A percentile compares a stretch with the other conserved stretches of the same genome.
Evolutionary conservation across 1,140 invertebrate species (phyloP).

Genomic region (Saccostrea echinata): DNA sequence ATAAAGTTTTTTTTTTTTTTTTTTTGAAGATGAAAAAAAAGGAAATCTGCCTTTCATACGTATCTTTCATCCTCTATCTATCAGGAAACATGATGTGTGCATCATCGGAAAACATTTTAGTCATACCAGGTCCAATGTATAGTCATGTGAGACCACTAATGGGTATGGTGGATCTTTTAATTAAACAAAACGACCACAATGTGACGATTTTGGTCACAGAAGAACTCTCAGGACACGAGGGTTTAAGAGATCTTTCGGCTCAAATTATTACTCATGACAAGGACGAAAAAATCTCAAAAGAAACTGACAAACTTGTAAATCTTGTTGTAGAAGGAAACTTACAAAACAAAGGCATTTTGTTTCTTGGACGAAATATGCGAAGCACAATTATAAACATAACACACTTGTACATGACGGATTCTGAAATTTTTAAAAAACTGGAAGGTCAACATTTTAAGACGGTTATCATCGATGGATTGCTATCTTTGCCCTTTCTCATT

Average conservation of each 20-base stretch:
- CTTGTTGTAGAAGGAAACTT: background rate
- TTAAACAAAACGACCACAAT: background rate
- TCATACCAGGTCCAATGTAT: background rate
- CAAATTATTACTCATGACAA: background rate
- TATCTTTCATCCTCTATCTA: background rate
- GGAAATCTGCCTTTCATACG: too few species aligned
- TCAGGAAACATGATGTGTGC: background rate
- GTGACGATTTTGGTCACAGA: background rate
- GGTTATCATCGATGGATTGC: background rate
- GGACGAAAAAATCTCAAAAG: background rate
- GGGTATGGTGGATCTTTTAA: background rate
- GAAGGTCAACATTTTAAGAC: background rate
- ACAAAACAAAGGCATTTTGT: background rate
- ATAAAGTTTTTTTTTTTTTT: too few species aligned
- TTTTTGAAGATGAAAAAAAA: too few species aligned
- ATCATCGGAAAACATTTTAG: background rate
- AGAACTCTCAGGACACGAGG: background rate
- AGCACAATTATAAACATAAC: background rate
- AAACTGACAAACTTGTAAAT: background rate
- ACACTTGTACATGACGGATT: background rate
- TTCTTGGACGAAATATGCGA: background rate
- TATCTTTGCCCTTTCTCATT: background rate
- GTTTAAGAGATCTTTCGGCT: background rate
- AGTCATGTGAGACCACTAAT: slow-evolving; percentile 14
- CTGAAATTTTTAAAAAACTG: background rate